Base-by-base conservation (phyloP, 2,113 vertebrate genomes). In the Mastomys natalensis region DNA sequence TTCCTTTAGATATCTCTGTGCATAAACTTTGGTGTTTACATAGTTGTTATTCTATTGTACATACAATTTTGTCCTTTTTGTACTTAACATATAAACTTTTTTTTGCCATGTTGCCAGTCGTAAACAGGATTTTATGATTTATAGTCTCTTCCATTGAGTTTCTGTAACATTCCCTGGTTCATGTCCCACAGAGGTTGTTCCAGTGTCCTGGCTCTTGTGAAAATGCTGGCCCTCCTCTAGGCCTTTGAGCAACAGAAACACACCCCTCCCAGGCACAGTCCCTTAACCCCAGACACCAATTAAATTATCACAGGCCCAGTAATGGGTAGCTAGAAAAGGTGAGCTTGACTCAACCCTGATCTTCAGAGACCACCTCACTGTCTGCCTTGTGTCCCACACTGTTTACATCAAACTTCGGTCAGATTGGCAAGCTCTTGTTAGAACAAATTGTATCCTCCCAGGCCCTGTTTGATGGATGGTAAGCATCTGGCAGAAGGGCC, bases 51-150 rank as follows among this genome's bases (percentile, higher is more conserved):
- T 97, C 96, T 96, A 91, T 74, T 98, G 97, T 98, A 97, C 77
- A 98, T 98, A 98, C 95, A 84, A 97, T 97, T 98, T 97, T 97
- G 97, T 97, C 97, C 58, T 80, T 98, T 98, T 97, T 98, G 97
- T 98, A 98, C 96, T 97, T 97, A 97, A 98, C 97, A 97, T 94
- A 97, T 97, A 97, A 98, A 98, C 94, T 74, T 97, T 97, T 98
- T 97, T 98, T 97, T 97, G 96, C 94, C 97, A 98, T 97, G 97
- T 97, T 97, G 95, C 7, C 91, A 58, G 89, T 98, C 91, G 96
- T 97, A 91, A 95, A 94, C 93, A 88, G 70, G 85, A 93, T 94
- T 91, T 94, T 95, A 89, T 94, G 96, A 87, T 68, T 96, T 73
- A 22, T 10, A 78, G 85, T 78, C 80, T 92, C 64, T 97, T 93